Evolutionary conservation across 2,797 vertebrate genomes (phyloP).

Genomic region (Pteropus rufus): DNA sequence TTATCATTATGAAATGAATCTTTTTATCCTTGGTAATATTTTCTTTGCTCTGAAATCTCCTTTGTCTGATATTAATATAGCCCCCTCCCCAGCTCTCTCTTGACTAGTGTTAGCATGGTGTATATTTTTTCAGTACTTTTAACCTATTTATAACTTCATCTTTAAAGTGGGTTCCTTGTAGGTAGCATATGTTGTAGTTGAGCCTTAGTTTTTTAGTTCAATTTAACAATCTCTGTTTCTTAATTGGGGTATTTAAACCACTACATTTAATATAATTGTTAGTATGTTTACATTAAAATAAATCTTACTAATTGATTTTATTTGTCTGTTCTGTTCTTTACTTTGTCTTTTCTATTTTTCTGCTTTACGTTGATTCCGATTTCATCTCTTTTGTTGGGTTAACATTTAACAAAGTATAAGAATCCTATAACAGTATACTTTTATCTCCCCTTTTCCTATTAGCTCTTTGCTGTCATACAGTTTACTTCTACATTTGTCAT

Average conservation of each 20-base stretch:
- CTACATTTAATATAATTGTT: neutral
- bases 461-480: neutral
- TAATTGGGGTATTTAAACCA: neutral
- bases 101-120: neutral
- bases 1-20: neutral
- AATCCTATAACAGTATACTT: neutral
- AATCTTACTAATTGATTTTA: neutral
- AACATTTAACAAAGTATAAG: neutral
- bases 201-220: neutral
- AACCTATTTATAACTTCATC: neutral
- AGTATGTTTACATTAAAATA: neutral
- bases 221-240: neutral
- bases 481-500: neutral
- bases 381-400: slow-evolving; percentile 1
- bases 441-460: neutral
- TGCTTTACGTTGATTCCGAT: neutral
- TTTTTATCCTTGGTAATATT: neutral
- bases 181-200: neutral
- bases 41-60: neutral
- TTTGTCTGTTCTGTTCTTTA: neutral
- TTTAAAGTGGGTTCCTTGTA: neutral
- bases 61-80: neutral
- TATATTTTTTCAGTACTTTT: neutral
- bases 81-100: neutral
- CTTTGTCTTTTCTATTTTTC: neutral